Evolutionary conservation across 1,140 invertebrate species (phyloP), one percentile per base, ranked within the genome.

Genomic region (Phortica variegata): DNA sequence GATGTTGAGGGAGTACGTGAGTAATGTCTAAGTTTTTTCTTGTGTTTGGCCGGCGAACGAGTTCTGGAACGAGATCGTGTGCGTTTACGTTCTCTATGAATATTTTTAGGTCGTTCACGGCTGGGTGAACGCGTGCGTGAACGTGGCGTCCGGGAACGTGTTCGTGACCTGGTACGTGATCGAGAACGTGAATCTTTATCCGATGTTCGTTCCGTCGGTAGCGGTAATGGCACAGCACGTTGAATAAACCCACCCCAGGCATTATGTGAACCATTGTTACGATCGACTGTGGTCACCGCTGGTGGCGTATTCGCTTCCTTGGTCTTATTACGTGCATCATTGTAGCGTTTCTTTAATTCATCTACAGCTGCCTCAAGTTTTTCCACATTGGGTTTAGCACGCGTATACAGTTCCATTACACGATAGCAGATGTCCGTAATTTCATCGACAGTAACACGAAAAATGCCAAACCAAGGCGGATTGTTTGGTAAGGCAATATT

Each of bases 381-480:
- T 52, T 92, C 89, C 5, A 83, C 78, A 69, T 87, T 85, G n/a
- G 85, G 82, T 83, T 90, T 90, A 7, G 84, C 78, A 50, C 91
- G 80, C 21, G 83, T 85, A 69, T 98, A 98, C 0, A 98, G 78
- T 50, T 87, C 81, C 19, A 97, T 78, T 51, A 98, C 93, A 17
- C 86, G 84, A 26, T 85, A 77, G 57, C 88, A 93, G 23, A 97
- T 90, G 58, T 93, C 89, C 47, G 87, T 80, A 8, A 98, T 91
- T 40, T 92, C 84, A 12, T 82, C 81, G 77, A 95, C 91, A 0
- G 80, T 81, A 0, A 93, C 92, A 63, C 87, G 85, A 72, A 98
- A 97, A 2, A 94, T 75, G 1, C 82, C 77, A 73, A 87, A 97
- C 95, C 96, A 98, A 0, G 89, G 79, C 0, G 95, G 95, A 54